Base-by-base conservation (phyloP, 2,113 vertebrate species). In the Prunella himalayana region DNA sequence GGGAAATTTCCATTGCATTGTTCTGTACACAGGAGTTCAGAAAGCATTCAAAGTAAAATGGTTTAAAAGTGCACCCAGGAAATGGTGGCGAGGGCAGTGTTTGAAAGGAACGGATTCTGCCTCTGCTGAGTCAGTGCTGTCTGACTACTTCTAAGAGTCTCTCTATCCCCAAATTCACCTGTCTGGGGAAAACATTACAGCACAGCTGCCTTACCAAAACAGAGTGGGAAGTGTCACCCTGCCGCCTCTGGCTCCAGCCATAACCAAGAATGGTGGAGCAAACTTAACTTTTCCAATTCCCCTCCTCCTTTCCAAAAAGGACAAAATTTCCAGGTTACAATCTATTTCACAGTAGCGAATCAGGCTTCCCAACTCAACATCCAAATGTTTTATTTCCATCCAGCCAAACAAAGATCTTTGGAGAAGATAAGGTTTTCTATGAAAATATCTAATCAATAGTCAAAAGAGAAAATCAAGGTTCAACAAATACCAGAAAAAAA, bases 31-130 rank as follows among this genome's bases (percentile, higher is more conserved):
- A 44, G 44, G 18, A 71, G 7, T 8, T 90, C n/a, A 82, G 61
- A 75, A 63, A 54, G 1, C 3, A 22, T 76, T 75, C 7, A 65
- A 69, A 84, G 31, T 23, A 20, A 72, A 61, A 69, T 27, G 24
- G 13, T 6, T 56, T 21, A 49, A 47, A 72, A 82, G 3, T 41
- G 13, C 19, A 50, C 3, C 7, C 1, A 22, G 7, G 7, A 21
- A 90, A 22, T 0, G 0, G 13, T 37, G 17, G 14, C 0, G 0
- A 20, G 6, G 11, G 6, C 39, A 75, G 19, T 25, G 9, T 13
- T 27, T 45, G 28, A 61, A 49, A 33, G 20, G 27, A 39, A 45
- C 69, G 23, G 3, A 10, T 31, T 41, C 25, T 65, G 30, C 6
- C 49, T 1, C 56, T 56, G 14, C 31, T n/a, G 28, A 70, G n/a